These are phyloP conservation scores for Balanococcus diminutus DNA, from an alignment of 2,888 invertebrate species.

Conservation along the genomic window DNA sequence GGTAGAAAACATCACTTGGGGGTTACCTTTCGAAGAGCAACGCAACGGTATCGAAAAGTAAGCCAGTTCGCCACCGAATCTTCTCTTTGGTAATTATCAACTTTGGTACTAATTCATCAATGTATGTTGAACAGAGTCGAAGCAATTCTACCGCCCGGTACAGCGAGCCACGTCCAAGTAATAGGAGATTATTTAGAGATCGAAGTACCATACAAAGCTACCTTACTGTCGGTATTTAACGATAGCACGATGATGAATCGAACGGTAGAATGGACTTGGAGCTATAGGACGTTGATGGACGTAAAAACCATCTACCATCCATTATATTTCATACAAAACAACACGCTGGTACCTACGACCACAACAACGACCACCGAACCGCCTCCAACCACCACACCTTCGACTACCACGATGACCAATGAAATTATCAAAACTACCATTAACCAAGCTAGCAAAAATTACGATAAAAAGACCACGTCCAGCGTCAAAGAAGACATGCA, in stretches of 20 bases:
- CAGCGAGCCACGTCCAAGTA: constrained; percentile 81
- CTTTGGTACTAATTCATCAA: background rate
- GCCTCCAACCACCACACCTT: constrained; percentile 60
- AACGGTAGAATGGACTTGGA: constrained; percentile 69
- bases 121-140: constrained; percentile 64
- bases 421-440: background rate
- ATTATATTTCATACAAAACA: constrained; percentile 76
- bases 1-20: constrained; percentile 74
- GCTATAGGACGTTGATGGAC: constrained; percentile 72
- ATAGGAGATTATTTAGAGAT: constrained; percentile 74
- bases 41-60: constrained; percentile 64
- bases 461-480: constrained; percentile 31
- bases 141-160: constrained; percentile 75
- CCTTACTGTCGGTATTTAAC: constrained; percentile 72
- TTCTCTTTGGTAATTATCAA: background rate
- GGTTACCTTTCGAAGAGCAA: constrained; percentile 65
- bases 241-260: constrained; percentile 69
- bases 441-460: background rate
- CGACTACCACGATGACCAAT: constrained; percentile 59
- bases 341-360: constrained; percentile 71
- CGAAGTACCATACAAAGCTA: constrained; percentile 77
- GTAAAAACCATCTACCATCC: constrained; percentile 77
- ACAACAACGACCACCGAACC: constrained; percentile 58
- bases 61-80: constrained; percentile 56
- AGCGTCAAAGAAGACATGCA: constrained; percentile 38